Evolutionary conservation across 2,888 invertebrate genomes (phyloP), one percentile per base, ranked within the genome.

Genomic region (Steromphala cineraria): DNA sequence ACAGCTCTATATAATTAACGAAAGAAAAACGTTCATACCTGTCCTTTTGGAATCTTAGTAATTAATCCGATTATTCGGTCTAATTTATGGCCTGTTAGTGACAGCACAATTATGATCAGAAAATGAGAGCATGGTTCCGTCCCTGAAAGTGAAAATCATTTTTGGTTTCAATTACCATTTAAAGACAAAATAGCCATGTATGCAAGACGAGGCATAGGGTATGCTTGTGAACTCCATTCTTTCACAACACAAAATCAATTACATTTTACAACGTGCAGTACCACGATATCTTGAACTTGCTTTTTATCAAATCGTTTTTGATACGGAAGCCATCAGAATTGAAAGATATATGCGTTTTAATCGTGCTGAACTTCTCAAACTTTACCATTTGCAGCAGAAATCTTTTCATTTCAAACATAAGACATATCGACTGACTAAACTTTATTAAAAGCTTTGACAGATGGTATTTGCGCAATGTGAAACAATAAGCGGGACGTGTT

Each of bases 11-110:
- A 46, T 46, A 46, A 46, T 46, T 46, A 46, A 46, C 46, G 46
- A 46, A 46, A 46, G 13, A 46, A 46, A 5, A 46, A 10, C 13
- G 46, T 36, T 7, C 10, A 46, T 46, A 46, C 46, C 46, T 46
- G 46, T 46, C 46, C 46, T 46, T 8, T 13, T 10, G 46, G 46
- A 46, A 46, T 71, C 40, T 28, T 36, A 71, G 28, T 71, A 71
- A 71, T 71, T 71, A 71, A 71, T 71, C 71, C 71, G 71, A 71
- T 71, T 71, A 71, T 71, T 71, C 71, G n/a, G n/a, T 8, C 28
- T 71, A 71, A 71, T 71, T 31, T 71, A 71, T 71, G 17, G 71
- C 19, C 40, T n/a, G 24, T 19, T 13, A 71, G 28, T 71, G 71
- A 71, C 71, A 71, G 71, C 31, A 36, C 36, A 36, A 71, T 71